Base-by-base conservation (phyloP, 2,888 invertebrate genomes). In the Phoronis australis region DNA sequence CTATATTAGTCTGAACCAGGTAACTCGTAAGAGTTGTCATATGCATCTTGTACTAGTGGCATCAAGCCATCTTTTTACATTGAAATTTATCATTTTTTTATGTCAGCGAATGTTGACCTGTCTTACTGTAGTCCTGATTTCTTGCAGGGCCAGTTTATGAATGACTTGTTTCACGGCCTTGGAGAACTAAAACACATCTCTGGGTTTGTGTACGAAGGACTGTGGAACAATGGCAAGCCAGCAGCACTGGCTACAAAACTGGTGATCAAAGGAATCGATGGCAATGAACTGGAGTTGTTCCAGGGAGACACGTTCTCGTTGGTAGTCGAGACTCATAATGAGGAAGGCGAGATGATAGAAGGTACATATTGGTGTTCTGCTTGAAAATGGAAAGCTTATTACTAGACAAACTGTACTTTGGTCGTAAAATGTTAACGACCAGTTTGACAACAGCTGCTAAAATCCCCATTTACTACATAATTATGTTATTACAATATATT, bases 91-190 rank as follows among this genome's bases (percentile, higher is more conserved):
- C n/a, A n/a, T n/a, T n/a, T n/a, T n/a, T n/a, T n/a, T n/a, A n/a
- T n/a, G n/a, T n/a, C n/a, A n/a, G n/a, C n/a, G n/a, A n/a, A n/a
- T n/a, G n/a, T n/a, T n/a, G n/a, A n/a, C n/a, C n/a, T n/a, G n/a
- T n/a, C n/a, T n/a, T n/a, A n/a, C n/a, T 42, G 24, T 20, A 2
- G n/a, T n/a, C n/a, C n/a, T n/a, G n/a, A n/a, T 12, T 12, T 21
- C 23, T 50, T 53, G 4, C 60, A 76, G 74, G 76, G 76, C 18
- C 68, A 75, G 47, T 76, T 71, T 65, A 55, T 54, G 31, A 59
- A 69, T 49, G 72, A 76, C 51, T 23, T 60, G 39, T 72, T 66
- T 50, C 64, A 68, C 57, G 76, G 76, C 9, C 60, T 66, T 25
- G 76, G 76, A 1, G 50, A 49, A 2, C 66, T 75, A 59, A 56